A percentile compares a stretch with the other conserved stretches of the same genome.
phyloP scores from a whole-genome alignment of 2,797 vertebrate genomes.

The Eremophila alpestris region DNA sequence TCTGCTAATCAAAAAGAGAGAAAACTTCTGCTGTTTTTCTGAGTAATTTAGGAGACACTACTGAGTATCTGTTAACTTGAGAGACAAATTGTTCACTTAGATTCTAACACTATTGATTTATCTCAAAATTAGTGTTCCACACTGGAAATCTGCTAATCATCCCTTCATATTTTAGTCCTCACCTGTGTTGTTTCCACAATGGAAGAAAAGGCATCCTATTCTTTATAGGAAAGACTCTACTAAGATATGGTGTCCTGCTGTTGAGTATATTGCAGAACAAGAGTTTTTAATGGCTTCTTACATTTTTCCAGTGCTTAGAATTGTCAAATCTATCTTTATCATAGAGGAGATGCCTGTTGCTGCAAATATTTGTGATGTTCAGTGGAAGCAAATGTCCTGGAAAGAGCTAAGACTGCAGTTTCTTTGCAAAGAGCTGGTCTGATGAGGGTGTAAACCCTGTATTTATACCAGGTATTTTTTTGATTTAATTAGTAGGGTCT shows the following conservation, averaged over 20 bases:
- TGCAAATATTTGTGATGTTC: not conserved
- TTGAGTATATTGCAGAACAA: not conserved
- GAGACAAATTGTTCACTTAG: not conserved
- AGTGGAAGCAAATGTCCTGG: not conserved
- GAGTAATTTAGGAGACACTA: not conserved
- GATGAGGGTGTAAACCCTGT: not conserved
- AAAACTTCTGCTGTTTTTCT: not conserved
- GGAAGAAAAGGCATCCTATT: not conserved
- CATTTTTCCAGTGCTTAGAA: not conserved
- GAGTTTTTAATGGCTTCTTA: not conserved
- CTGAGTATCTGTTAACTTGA: not conserved
- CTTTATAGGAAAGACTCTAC: not conserved
- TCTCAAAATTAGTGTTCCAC: not conserved
- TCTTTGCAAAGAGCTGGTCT: not conserved
- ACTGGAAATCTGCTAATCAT: not conserved
- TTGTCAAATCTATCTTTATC: not conserved
- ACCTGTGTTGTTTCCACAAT: not conserved
- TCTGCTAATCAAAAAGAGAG: not conserved
- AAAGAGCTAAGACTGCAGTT: not conserved
- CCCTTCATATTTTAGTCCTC: not conserved
- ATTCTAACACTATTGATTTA: not conserved
- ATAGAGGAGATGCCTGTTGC: not conserved
- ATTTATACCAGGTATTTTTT: not conserved
- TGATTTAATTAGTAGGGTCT: not conserved
- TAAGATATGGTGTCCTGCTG: not conserved